Evolutionary conservation across 2,797 vertebrate genomes (phyloP).

Genomic region (Spea hammondii): DNA sequence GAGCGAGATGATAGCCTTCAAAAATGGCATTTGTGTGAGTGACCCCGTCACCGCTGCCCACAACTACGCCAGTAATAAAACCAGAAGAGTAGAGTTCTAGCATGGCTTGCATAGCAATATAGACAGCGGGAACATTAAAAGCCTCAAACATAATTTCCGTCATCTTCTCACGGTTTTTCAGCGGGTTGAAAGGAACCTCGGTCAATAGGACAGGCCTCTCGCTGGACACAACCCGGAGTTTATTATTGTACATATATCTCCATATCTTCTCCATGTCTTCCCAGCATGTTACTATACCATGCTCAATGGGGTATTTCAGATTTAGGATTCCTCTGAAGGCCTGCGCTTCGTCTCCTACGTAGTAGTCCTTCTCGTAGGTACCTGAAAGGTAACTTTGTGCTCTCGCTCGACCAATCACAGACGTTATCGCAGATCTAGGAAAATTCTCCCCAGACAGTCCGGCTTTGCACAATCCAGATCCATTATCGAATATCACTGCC

Average conservation of each 20-base stretch:
- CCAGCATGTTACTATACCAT: slow-evolving; percentile 54
- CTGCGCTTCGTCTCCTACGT: slow-evolving; percentile 54
- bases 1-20: slow-evolving; percentile 52
- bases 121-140: slow-evolving; percentile 47
- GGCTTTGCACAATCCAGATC: slow-evolving; percentile 54
- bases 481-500: slow-evolving; percentile 57
- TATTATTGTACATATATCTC: slow-evolving; percentile 50
- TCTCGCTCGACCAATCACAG: slow-evolving; percentile 43
- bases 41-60: slow-evolving; percentile 53
- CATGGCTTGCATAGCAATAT: slow-evolving; percentile 38
- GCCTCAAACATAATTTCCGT: slow-evolving; percentile 53
- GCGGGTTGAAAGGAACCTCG: slow-evolving; percentile 50
- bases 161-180: slow-evolving; percentile 53
- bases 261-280: slow-evolving; percentile 57
- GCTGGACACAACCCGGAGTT: slow-evolving; percentile 47
- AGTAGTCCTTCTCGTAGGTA: slow-evolving; percentile 51
- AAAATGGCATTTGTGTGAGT: slow-evolving; percentile 53
- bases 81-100: slow-evolving; percentile 47
- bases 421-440: slow-evolving; percentile 51
- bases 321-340: slow-evolving; percentile 41
- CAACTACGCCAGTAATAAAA: slow-evolving; percentile 42
- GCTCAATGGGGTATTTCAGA: slow-evolving; percentile 52
- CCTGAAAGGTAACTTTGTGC: slow-evolving; percentile 46
- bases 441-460: slow-evolving; percentile 51
- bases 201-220: slow-evolving; percentile 52